phyloP scores from a whole-genome alignment of 2,888 invertebrate genomes.

The Nymphalis urticae region DNA sequence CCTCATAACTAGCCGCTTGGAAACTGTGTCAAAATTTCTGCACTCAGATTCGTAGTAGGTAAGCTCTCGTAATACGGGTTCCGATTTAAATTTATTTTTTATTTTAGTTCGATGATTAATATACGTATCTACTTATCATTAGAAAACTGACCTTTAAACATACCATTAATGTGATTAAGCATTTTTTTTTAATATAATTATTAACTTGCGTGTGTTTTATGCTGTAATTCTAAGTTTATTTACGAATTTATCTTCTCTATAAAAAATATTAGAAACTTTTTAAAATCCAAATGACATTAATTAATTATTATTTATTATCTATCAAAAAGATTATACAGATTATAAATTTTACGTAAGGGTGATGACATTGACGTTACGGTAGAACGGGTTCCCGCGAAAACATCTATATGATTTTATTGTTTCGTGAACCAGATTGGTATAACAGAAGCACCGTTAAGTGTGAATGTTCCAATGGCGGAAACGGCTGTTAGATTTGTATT shows the following conservation, averaged over 20 bases:
- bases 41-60: constrained; percentile 15
- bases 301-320: constrained; percentile 4
- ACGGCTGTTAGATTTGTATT: constrained; percentile 54
- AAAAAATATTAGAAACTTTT: not conserved
- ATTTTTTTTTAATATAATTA: no score
- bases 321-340: not conserved
- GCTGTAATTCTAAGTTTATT: not conserved
- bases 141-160: no score
- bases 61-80: constrained; percentile 1
- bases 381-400: constrained; percentile 59
- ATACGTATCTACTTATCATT: no score
- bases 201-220: no score
- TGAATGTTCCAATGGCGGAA: constrained; percentile 69
- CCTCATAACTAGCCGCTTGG: constrained; percentile 41
- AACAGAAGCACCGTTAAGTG: constrained; percentile 70
- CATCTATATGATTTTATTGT: constrained; percentile 62
- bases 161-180: not conserved
- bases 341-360: constrained; percentile 38
- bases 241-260: not conserved
- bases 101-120: not conserved
- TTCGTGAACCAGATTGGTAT: constrained; percentile 74
- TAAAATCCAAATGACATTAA: no score
- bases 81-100: not conserved
- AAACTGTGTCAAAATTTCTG: constrained; percentile 37
- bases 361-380: constrained; percentile 55